A percentile compares a stretch with the other conserved stretches of the same genome.
These are phyloP conservation scores for Drosophila oshimai DNA, from an alignment of 1,140 invertebrate species.

Conservation along the genomic window DNA sequence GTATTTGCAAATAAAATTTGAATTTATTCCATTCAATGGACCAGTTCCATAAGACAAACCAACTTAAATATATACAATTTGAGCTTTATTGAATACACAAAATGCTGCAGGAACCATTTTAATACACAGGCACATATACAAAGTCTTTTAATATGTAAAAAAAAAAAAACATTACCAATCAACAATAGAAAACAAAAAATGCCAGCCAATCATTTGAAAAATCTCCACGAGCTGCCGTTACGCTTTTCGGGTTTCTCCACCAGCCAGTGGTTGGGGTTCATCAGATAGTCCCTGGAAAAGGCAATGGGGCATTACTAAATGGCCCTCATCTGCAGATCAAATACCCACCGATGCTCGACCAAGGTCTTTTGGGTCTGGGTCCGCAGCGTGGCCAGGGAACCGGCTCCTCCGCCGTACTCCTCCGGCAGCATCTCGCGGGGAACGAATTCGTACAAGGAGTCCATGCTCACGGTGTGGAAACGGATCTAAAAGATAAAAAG, in stretches of 20 bases:
- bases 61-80: background rate
- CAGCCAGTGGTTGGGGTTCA: constrained; percentile 67
- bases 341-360: constrained; percentile 56
- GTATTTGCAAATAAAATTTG: too few relatives aligned
- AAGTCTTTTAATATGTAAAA: background rate
- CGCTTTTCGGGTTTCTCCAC: constrained; percentile 64
- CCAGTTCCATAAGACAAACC: too few relatives aligned
- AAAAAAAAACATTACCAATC: constrained; percentile 5
- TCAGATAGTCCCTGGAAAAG: constrained; percentile 62
- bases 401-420: constrained; percentile 87
- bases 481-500: constrained; percentile 83
- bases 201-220: constrained; percentile 34
- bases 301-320: background rate
- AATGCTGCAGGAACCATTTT: constrained; percentile 15
- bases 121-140: constrained; percentile 3
- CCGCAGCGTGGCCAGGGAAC: constrained; percentile 85
- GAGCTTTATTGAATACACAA: constrained; percentile 4
- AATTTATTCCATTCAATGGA: too few relatives aligned
- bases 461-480: constrained; percentile 86
- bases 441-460: constrained; percentile 85
- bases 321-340: background rate
- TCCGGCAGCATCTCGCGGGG: constrained; percentile 86
- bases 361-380: constrained; percentile 83
- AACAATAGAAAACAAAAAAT: constrained; percentile 4
- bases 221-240: constrained; percentile 51